Evolutionary conservation across 2,113 vertebrate species (phyloP).

Genomic region (Nesogale talazaci): DNA sequence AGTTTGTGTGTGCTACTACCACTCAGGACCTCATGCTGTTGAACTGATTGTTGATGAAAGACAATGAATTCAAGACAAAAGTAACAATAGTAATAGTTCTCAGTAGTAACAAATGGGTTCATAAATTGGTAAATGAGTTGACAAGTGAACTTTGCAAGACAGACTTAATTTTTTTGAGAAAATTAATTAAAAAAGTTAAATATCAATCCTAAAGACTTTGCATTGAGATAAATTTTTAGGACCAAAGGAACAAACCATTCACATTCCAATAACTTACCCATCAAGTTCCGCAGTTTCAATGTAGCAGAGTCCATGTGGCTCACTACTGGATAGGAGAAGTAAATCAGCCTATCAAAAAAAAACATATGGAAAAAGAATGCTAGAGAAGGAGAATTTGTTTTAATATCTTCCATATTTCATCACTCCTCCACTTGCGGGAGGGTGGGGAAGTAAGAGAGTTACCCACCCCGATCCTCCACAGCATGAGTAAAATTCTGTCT

Average conservation of each 20-base stretch:
- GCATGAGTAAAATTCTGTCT: neutral
- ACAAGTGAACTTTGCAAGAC: neutral
- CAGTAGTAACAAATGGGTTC: too few relatives aligned
- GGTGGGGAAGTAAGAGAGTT: neutral
- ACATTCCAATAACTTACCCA: constrained; percentile 83
- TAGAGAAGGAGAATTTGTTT: neutral
- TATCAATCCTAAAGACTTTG: neutral
- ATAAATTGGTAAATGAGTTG: neutral
- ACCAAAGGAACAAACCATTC: neutral
- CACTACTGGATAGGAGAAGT: constrained; percentile 89
- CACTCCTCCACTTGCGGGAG: neutral
- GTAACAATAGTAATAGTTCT: too few relatives aligned
- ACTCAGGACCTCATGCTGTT: neutral
- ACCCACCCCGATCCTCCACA: neutral
- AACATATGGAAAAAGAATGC: constrained; percentile 10
- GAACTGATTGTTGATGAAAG: neutral
- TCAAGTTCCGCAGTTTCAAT: constrained; percentile 90
- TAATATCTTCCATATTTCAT: neutral
- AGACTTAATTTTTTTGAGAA: constrained; percentile 37
- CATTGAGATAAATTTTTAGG: constrained; percentile 22
- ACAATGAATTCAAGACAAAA: constrained; percentile 52
- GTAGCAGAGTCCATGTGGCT: constrained; percentile 89
- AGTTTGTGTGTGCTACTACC: neutral
- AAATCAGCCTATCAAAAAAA: constrained; percentile 87
- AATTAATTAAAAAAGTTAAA: constrained; percentile 19